Percentiles rank a stretch among this genome's conserved stretches.
Evolutionary conservation across 2,113 vertebrate species (phyloP).

Genomic region (Pteronura brasiliensis): DNA sequence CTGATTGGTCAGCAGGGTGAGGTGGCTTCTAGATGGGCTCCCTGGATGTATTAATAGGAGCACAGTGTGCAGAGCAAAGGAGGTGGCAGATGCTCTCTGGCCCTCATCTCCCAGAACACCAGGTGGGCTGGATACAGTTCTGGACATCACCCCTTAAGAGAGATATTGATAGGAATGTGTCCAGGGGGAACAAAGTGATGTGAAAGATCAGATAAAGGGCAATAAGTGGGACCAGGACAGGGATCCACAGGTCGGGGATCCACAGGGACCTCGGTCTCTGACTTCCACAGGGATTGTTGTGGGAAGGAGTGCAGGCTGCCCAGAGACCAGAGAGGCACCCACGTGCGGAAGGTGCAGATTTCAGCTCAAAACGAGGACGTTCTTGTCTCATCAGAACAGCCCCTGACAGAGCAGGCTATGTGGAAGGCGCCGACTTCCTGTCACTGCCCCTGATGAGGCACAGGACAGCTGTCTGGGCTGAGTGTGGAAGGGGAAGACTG

Average conservation of each 20-base stretch:
- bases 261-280: background rate
- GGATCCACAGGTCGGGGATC: background rate
- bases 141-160: background rate
- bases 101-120: background rate
- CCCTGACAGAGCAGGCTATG: fast-evolving
- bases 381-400: background rate
- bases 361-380: background rate
- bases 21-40: background rate
- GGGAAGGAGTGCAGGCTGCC: background rate
- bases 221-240: background rate
- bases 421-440: background rate
- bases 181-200: background rate
- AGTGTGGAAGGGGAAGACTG: background rate
- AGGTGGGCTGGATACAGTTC: background rate
- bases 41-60: background rate
- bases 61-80: background rate
- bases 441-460: background rate
- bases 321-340: background rate
- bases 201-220: background rate
- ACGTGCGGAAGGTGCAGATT: background rate
- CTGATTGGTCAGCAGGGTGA: background rate
- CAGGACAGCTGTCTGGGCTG: background rate
- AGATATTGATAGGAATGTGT: background rate
- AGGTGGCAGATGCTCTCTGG: background rate
- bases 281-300: background rate